These are phyloP conservation scores for Colossoma macropomum DNA, from an alignment of 2,113 vertebrate genomes.

Conservation along the genomic window DNA sequence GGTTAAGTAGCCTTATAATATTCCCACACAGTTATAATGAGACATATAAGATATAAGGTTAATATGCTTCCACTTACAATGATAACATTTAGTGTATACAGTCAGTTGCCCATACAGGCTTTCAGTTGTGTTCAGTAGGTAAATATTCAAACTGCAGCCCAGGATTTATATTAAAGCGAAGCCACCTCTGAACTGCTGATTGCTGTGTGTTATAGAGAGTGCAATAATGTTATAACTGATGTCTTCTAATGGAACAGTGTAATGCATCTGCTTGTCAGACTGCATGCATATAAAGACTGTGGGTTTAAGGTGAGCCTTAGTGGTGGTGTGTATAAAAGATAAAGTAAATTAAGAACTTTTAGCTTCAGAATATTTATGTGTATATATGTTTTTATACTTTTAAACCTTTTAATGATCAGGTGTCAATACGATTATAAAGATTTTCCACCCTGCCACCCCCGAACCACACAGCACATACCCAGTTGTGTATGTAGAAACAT, in stretches of 20 bases:
- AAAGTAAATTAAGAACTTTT: slow-evolving; percentile 19
- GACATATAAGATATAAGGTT: too few relatives aligned
- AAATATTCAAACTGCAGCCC: not conserved
- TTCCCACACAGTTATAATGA: too few relatives aligned
- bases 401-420: not conserved
- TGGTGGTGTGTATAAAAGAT: slow-evolving; percentile 2
- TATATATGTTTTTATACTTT: slow-evolving; percentile 39
- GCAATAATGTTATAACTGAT: slow-evolving; percentile 11
- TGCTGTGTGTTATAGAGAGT: not conserved
- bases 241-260: not conserved
- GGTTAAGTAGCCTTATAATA: too few relatives aligned
- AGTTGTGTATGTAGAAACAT: not conserved
- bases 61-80: not conserved
- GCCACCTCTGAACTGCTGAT: not conserved
- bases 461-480: not conserved
- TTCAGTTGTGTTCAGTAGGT: not conserved
- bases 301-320: not conserved
- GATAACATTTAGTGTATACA: not conserved
- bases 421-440: slow-evolving; percentile 8
- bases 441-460: not conserved
- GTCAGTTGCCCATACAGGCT: not conserved
- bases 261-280: too few relatives aligned
- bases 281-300: not conserved
- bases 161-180: not conserved
- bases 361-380: not conserved